Evolutionary conservation across 2,797 vertebrate species (phyloP).

Genomic region (Buceros bicornis): DNA sequence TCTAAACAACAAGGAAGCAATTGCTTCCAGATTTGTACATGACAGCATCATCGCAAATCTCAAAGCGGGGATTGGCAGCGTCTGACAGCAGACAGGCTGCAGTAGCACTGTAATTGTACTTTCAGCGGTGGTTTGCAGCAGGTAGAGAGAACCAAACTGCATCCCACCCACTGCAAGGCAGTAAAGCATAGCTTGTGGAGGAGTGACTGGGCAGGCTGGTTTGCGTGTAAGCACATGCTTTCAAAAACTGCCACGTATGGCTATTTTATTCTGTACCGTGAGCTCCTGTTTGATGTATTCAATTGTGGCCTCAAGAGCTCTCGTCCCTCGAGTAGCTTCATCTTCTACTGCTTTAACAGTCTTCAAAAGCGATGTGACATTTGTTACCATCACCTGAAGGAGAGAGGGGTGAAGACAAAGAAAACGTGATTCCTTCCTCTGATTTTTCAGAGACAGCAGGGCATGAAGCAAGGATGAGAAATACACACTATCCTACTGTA

Average conservation of each 20-base stretch:
- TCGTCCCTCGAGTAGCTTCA: conserved; percentile 96
- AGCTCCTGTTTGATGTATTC: conserved; percentile 99
- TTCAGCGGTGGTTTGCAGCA: background rate
- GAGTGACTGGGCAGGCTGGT: background rate
- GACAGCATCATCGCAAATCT: background rate
- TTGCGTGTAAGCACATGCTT: background rate
- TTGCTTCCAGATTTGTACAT: background rate
- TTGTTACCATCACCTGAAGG: conserved; percentile 97
- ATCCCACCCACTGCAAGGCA: background rate
- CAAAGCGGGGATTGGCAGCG: background rate
- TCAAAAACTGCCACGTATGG: accelerated
- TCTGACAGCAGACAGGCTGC: background rate
- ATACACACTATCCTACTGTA: background rate
- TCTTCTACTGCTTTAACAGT: conserved; percentile 99
- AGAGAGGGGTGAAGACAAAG: background rate
- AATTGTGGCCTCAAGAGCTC: conserved; percentile 96
- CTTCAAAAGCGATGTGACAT: conserved; percentile 97
- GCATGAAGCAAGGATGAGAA: background rate
- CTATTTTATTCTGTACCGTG: conserved; percentile 82
- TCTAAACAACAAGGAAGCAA: background rate
- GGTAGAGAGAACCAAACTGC: background rate
- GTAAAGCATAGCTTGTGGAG: background rate
- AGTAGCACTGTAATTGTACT: background rate
- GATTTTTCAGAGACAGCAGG: background rate
- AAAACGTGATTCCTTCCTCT: background rate